Percentiles rank a stretch among this genome's conserved stretches.
Evolutionary conservation across 2,888 invertebrate species (phyloP).

Genomic region (Drosophila rubida): DNA sequence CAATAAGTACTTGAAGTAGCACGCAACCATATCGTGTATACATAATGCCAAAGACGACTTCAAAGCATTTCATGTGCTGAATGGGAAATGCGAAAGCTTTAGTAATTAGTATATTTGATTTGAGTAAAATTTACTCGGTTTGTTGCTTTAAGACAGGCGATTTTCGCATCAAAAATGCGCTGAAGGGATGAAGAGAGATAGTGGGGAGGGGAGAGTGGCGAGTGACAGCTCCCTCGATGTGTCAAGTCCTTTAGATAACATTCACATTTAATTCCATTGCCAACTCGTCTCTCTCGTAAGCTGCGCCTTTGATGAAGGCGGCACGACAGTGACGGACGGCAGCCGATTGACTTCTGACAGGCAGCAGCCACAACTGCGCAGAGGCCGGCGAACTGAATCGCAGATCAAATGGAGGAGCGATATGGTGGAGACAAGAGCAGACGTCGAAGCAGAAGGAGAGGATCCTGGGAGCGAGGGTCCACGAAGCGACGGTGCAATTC

Average conservation of each 20-base stretch:
- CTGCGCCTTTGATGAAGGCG: slow-evolving; percentile 77
- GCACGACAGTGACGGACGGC: slow-evolving; percentile 79
- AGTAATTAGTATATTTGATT: too few relatives aligned
- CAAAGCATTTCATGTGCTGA: too few relatives aligned
- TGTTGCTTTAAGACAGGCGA: slow-evolving; percentile 39
- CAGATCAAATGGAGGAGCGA: slow-evolving; percentile 39
- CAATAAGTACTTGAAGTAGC: too few relatives aligned
- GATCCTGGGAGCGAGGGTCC: slow-evolving; percentile 25
- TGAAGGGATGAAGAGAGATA: too few relatives aligned
- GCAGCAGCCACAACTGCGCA: slow-evolving; percentile 39
- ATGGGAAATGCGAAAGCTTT: too few relatives aligned
- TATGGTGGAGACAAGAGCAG: background rate
- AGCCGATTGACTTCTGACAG: slow-evolving; percentile 80
- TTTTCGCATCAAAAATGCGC: slow-evolving; percentile 71
- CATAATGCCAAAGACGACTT: too few relatives aligned
- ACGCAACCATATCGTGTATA: too few relatives aligned
- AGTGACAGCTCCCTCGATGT: slow-evolving; percentile 33
- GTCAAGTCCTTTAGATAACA: slow-evolving; percentile 50
- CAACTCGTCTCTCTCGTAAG: slow-evolving; percentile 41
- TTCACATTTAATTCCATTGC: slow-evolving; percentile 67
- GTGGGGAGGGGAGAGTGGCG: background rate
- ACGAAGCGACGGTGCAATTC: slow-evolving; percentile 61
- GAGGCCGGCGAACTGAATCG: slow-evolving; percentile 22
- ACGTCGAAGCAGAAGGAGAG: background rate
- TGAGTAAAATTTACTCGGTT: background rate